Base-by-base conservation (phyloP, 2,113 vertebrate species). In the Rhynchopsitta pachyrhyncha region DNA sequence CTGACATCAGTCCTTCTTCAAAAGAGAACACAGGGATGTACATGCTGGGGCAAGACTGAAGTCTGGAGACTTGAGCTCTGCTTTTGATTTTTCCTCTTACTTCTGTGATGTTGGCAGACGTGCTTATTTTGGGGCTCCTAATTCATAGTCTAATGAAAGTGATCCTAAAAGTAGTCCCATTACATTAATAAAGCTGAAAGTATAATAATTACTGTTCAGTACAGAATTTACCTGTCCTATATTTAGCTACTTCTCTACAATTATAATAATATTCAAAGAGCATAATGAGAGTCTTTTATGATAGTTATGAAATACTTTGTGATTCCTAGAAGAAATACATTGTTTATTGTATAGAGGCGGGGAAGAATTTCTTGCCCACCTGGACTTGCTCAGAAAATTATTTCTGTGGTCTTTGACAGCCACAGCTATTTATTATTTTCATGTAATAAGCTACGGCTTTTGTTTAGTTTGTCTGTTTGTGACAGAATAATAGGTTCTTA, bases 381-480 rank as follows among this genome's bases (percentile, higher is more conserved):
- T 53, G 42, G 18, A 28, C 86, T 82, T 87, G 29, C 46, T 92
- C 46, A 31, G 85, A 82, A 49, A 46, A 50, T 93, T 78, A 13
- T 74, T 92, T 92, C 76, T 88, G 35, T 12, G 27, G 52, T 76
- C 92, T 95, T 44, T 96, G 77, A 90, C 42, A 83, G 93, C 78
- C 62, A 67, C 37, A 95, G 78, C n/a, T 79, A 29, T 87, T 87
- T 67, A 39, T 88, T 85, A 86, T 63, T 95, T 82, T 87, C 5
- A 12, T 14, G 22, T 96, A 84, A 77, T 77, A 93, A 93, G 23
- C 46, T 85, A 18, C 52, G 35, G 12, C 35, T 46, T 70, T 91
- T 78, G 75, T 73, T 94, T 92, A 73, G 31, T 92, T 80, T 59
- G 79, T 71, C 63, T 92, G 24, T 69, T 95, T 97, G 79, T 92